These are phyloP conservation scores for Echinarachnius parma DNA, from an alignment of 53 echinoderm and acorn worm species.

Conservation along the genomic window DNA sequence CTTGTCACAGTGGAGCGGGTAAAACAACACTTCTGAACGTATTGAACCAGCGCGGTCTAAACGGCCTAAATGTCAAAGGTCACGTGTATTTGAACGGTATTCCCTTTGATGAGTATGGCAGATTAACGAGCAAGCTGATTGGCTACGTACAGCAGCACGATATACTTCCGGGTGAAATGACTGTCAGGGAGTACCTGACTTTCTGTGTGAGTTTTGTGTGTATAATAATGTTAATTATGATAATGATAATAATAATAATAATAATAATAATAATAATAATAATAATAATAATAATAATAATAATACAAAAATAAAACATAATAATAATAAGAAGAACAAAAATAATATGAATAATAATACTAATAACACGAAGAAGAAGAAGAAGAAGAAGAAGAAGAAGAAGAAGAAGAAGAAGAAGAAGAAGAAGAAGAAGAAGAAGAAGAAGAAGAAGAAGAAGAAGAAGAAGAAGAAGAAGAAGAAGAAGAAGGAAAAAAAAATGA, in stretches of 20 bases:
- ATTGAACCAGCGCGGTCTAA: constrained; percentile 48
- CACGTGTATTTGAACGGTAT: constrained; percentile 57
- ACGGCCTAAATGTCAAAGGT: constrained; percentile 58
- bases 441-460: too few relatives aligned
- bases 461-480: too few relatives aligned
- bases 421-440: too few relatives aligned
- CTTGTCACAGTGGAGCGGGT: constrained; percentile 64
- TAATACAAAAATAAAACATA: background rate
- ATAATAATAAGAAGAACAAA: constrained; percentile 5
- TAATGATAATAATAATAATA: too few relatives aligned
- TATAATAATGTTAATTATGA: too few relatives aligned
- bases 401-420: too few relatives aligned
- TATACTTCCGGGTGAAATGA: constrained; percentile 56
- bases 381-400: too few relatives aligned
- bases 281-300: too few relatives aligned
- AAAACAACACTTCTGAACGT: constrained; percentile 73
- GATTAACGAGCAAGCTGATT: constrained; percentile 37
- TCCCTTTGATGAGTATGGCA: constrained; percentile 37
- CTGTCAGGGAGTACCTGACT: constrained; percentile 63
- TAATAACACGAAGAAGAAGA: constrained; percentile 5
- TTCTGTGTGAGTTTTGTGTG: constrained; percentile 62
- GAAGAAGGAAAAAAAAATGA: too few relatives aligned
- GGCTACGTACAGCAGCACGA: constrained; percentile 67
- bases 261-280: too few relatives aligned
- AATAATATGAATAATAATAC: constrained; percentile 17